phyloP scores from a whole-genome alignment of 2,113 vertebrate species.

The Atlantisia rogersi region DNA sequence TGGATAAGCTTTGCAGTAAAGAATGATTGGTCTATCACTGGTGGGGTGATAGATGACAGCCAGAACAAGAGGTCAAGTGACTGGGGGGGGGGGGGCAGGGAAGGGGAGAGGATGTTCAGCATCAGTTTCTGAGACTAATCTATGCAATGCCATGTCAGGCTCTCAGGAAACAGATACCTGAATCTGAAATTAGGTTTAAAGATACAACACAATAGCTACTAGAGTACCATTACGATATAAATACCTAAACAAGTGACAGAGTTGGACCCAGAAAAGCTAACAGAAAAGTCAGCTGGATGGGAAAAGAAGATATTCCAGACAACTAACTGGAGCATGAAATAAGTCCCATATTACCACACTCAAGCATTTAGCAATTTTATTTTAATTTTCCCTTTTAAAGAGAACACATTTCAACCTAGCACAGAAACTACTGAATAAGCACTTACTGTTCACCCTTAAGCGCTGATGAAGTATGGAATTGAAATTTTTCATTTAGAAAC shows the following conservation, averaged over 20 bases:
- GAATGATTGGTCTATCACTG: accelerated
- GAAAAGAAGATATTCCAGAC: neutral
- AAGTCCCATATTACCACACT: neutral
- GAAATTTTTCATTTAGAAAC: neutral
- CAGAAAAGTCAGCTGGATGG: neutral
- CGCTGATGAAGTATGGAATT: neutral
- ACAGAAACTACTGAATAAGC: neutral
- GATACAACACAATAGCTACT: neutral
- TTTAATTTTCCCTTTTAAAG: neutral
- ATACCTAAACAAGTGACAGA: neutral
- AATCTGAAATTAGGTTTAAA: neutral
- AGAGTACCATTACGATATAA: neutral
- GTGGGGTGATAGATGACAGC: neutral
- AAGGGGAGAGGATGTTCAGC: neutral
- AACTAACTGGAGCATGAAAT: neutral
- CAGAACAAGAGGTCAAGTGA: neutral
- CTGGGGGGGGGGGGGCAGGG: too few relatives aligned
- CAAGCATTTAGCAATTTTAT: neutral
- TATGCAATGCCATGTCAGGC: neutral
- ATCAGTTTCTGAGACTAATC: neutral
- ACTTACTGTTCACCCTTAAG: neutral
- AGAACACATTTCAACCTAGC: neutral
- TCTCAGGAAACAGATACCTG: neutral
- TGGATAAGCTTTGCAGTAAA: neutral
- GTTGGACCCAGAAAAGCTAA: neutral